These are phyloP conservation scores for Halictus rubicundus DNA, from an alignment of 1,140 invertebrate species.

Conservation along the genomic window DNA sequence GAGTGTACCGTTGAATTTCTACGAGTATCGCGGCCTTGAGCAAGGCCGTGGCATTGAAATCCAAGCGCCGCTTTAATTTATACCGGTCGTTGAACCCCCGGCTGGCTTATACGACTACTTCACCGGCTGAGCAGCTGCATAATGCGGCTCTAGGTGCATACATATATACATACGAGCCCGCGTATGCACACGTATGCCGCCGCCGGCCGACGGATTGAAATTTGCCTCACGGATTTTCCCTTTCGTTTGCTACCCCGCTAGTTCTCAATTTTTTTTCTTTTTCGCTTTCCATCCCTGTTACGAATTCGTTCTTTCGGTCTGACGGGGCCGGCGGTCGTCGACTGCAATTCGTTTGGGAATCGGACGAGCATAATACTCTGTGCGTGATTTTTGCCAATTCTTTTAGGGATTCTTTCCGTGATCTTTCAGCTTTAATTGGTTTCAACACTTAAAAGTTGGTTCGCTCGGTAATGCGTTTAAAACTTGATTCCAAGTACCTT, in stretches of 20 bases:
- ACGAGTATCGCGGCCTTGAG: slow-evolving; percentile 65
- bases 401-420: no score
- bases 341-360: no score
- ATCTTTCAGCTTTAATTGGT: no score
- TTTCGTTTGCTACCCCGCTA: background rate
- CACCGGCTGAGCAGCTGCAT: slow-evolving; percentile 59
- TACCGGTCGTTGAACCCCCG: slow-evolving; percentile 67
- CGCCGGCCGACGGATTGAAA: background rate
- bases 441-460: no score
- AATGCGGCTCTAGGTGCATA: slow-evolving; percentile 50
- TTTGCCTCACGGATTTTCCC: slow-evolving; percentile 8
- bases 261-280: background rate
- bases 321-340: no score
- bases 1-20: slow-evolving; percentile 69
- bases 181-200: background rate
- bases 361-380: no score
- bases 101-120: slow-evolving; percentile 63
- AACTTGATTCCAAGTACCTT: no score
- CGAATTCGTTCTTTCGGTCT: no score
- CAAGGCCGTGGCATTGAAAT: slow-evolving; percentile 70
- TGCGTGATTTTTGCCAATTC: background rate
- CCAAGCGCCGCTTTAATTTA: slow-evolving; percentile 70
- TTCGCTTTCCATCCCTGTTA: background rate
- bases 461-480: no score
- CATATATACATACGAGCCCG: background rate